Evolutionary conservation across 2,797 vertebrate species (phyloP), one percentile per base, ranked within the genome.

Genomic region (Arnoldichthys spilopterus): DNA sequence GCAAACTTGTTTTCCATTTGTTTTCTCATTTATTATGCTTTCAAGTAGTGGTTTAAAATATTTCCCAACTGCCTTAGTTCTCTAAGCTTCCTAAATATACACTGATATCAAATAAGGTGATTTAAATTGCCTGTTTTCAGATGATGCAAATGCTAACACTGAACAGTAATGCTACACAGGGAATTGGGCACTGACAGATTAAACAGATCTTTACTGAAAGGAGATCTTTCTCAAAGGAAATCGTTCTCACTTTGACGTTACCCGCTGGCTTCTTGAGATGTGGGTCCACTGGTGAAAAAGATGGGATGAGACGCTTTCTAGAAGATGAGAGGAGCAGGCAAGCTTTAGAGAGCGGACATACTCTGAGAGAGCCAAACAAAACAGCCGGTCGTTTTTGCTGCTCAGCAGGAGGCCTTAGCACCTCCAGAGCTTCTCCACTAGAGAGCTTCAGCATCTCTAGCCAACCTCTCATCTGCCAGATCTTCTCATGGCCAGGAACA

Each of bases 321-420:
- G 32, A 63, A 63, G 32, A 63, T 63, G 61, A 37, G 61, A 63
- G 61, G 26, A 63, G 56, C 24, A 28, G 61, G 32, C 18, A 63
- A 32, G 58, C 28, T 61, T 61, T 59, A 20, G 30, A 62, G 30
- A 62, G 59, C 30, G 32, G 13, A 6, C 4, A 30, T 1, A 58
- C 54, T 58, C 24, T 2, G 1, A 63, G 61, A 9, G 61, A 63
- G 61, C 61, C 61, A 63, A 62, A 62, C 59, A 62, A 63, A 63
- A 32, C 61, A 37, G 61, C 32, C 61, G n/a, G 32, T 63, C 32
- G 8, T 18, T 63, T 32, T 63, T 22, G 12, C 18, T n/a, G 61
- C 61, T 63, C 61, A 63, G 58, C 12, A 59, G 43, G 56, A 32
- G 26, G 45, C 7, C 63, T 15, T 24, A 45, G 8, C 37, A 59